These are phyloP conservation scores for Chloroceryle amazona DNA, from an alignment of 2,797 vertebrate genomes.

Conservation along the genomic window DNA sequence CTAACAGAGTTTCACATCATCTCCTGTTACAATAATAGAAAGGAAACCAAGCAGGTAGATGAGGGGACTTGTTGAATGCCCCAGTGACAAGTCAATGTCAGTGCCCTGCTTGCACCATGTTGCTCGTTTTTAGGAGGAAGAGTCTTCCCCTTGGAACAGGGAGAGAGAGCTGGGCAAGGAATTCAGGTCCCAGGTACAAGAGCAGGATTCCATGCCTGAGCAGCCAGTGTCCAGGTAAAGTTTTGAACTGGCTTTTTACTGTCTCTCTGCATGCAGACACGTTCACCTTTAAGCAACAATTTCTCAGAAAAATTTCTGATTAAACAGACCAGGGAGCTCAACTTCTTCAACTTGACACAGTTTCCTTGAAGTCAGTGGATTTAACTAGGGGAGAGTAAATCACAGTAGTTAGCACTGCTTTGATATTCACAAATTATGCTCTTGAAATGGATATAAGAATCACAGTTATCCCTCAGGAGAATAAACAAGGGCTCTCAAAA, in stretches of 20 bases:
- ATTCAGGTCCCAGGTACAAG: not conserved
- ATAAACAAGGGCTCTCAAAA: constrained; percentile 3
- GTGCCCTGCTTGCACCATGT: not conserved
- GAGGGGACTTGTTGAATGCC: not conserved
- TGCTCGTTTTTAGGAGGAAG: not conserved
- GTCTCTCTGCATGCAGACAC: not conserved
- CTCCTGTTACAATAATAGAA: not conserved
- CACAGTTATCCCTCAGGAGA: not conserved
- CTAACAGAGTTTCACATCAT: not conserved
- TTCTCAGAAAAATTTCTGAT: not conserved
- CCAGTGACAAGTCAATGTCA: not conserved
- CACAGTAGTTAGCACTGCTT: not conserved
- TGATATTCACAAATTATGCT: constrained; percentile 1
- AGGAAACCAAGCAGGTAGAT: not conserved
- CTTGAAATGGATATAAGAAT: not conserved
- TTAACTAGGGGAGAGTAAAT: not conserved
- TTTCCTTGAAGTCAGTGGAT: not conserved
- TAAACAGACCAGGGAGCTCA: not conserved
- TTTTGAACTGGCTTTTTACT: not conserved
- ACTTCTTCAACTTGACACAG: not conserved
- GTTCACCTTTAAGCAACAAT: not conserved
- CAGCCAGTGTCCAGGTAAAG: not conserved
- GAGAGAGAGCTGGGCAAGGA: not conserved
- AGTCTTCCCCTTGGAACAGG: not conserved
- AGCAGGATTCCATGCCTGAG: not conserved